Evolutionary conservation across 2,113 vertebrate genomes (phyloP).

Genomic region (Osmerus eperlanus): DNA sequence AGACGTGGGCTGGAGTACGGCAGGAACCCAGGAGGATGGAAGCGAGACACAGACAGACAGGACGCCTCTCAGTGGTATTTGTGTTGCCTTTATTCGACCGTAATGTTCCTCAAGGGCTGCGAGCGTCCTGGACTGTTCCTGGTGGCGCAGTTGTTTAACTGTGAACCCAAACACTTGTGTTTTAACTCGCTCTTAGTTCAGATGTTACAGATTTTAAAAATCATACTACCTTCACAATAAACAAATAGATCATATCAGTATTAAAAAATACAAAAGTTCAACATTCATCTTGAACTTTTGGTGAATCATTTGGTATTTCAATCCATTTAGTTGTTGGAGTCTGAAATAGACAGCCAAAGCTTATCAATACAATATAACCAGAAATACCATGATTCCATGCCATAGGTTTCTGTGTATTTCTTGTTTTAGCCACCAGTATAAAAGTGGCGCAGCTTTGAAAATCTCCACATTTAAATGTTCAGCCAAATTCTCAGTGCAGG

Average conservation of each 20-base stretch:
- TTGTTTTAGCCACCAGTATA: background rate
- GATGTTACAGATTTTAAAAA: conserved; percentile 1
- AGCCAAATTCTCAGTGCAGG: background rate
- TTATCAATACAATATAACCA: conserved; percentile 20
- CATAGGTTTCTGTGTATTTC: conserved; percentile 7
- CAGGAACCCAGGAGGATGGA: conserved; percentile 6
- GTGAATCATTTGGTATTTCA: conserved; percentile 20
- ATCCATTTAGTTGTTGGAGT: conserved; percentile 35
- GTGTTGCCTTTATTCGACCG: conserved; percentile 58
- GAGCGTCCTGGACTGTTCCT: conserved; percentile 65
- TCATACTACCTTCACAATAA: conserved; percentile 20
- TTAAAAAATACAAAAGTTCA: conserved; percentile 7
- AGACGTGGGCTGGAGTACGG: background rate
- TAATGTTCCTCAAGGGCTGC: conserved; percentile 70
- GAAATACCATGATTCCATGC: conserved; percentile 23
- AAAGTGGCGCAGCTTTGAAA: background rate
- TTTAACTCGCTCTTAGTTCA: background rate
- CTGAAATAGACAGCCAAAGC: conserved; percentile 27
- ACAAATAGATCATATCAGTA: conserved; percentile 21
- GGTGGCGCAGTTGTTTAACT: conserved; percentile 57
- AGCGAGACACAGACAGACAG: conserved; percentile 27
- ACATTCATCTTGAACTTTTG: conserved; percentile 21
- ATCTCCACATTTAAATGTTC: background rate
- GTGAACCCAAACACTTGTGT: conserved; percentile 51
- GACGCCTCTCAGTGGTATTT: conserved; percentile 30